Evolutionary conservation across 2,888 invertebrate species (phyloP).

Genomic region (Acleris sparsana): DNA sequence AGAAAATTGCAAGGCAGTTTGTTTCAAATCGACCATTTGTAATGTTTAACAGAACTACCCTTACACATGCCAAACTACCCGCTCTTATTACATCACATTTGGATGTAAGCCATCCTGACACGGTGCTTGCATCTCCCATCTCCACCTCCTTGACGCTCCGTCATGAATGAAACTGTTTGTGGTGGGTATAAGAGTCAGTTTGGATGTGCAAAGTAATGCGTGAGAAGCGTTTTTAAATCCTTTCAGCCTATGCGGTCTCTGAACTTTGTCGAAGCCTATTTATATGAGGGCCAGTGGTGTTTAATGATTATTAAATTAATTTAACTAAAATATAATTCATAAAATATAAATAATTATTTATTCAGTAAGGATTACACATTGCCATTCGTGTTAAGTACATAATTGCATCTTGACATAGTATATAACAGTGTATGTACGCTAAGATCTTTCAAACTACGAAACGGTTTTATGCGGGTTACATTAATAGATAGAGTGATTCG

Average conservation of each 20-base stretch:
- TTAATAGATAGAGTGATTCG: too few relatives aligned
- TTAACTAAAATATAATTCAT: conserved; percentile 3
- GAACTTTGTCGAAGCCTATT: conserved; percentile 53
- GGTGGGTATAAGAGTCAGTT: conserved; percentile 6
- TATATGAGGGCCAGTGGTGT: conserved; percentile 44
- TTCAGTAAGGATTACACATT: too few relatives aligned
- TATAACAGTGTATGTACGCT: too few relatives aligned
- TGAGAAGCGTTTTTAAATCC: conserved; percentile 38
- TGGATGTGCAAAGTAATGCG: conserved; percentile 11
- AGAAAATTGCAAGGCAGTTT: conserved; percentile 43
- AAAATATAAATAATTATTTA: too few relatives aligned
- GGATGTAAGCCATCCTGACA: conserved; percentile 48
- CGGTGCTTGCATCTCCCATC: conserved; percentile 41
- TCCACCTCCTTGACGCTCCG: conserved; percentile 39
- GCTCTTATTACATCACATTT: conserved; percentile 47
- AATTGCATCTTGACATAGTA: too few relatives aligned
- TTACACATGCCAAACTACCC: conserved; percentile 41
- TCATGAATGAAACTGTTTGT: conserved; percentile 4
- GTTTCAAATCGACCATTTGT: conserved; percentile 53
- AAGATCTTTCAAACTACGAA: too few relatives aligned
- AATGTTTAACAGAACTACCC: conserved; percentile 42
- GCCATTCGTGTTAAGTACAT: too few relatives aligned
- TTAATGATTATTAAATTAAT: conserved; percentile 3
- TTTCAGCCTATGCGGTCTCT: conserved; percentile 49
- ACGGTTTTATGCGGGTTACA: too few relatives aligned